phyloP scores from a whole-genome alignment of 2,113 vertebrate genomes.

The Hydrochoerus hydrochaeris region DNA sequence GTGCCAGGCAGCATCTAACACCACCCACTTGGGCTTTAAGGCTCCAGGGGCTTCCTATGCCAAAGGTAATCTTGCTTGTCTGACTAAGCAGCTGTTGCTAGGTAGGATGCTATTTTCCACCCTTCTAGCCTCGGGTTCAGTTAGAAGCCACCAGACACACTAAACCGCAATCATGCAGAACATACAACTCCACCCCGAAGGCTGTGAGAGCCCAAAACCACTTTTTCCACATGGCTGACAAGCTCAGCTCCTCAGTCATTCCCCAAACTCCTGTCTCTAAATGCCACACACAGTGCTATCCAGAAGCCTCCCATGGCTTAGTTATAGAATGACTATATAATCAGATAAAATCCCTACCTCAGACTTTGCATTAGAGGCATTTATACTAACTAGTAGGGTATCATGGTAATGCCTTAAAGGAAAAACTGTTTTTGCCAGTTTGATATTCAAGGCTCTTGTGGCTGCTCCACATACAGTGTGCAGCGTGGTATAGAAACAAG shows the following conservation, averaged over 20 bases:
- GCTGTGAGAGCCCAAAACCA: conserved; percentile 72
- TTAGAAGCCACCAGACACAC: conserved; percentile 67
- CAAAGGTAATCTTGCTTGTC: neutral
- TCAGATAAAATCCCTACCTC: conserved; percentile 40
- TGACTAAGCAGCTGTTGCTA: neutral
- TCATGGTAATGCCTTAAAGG: neutral
- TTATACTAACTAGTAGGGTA: neutral
- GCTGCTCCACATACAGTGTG: neutral
- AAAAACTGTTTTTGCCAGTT: neutral
- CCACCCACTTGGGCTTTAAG: accelerated
- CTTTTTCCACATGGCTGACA: conserved; percentile 79
- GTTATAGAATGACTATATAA: conserved; percentile 46
- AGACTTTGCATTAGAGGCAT: conserved; percentile 41
- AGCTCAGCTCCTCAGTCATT: conserved; percentile 53
- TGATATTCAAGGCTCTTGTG: neutral
- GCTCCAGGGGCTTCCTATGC: neutral
- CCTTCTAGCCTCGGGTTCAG: conserved; percentile 14
- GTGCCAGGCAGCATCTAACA: neutral
- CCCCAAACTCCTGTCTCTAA: conserved; percentile 49
- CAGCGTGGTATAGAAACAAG: neutral
- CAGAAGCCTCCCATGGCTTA: conserved; percentile 59
- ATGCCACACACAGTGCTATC: conserved; percentile 73
- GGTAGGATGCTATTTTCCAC: conserved; percentile 35
- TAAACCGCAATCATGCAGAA: conserved; percentile 72
- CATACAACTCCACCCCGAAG: conserved; percentile 73